A percentile compares a stretch with the other conserved stretches of the same genome.
Conservation (phyloP, 2,797 vertebrate genomes). For the Onychomys torridus region DNA sequence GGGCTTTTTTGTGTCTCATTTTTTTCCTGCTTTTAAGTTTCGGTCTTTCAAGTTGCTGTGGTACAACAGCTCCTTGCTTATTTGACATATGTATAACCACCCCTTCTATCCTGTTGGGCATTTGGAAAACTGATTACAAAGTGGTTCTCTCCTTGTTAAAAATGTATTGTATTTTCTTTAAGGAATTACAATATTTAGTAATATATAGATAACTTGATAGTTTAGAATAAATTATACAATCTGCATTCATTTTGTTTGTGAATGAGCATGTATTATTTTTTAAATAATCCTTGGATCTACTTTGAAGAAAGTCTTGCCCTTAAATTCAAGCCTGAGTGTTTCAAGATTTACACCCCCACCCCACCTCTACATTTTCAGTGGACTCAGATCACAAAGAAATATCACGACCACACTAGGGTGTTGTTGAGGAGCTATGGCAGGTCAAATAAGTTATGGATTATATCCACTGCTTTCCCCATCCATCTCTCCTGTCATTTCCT, state of each 20-base stretch:
- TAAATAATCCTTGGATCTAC: constrained; percentile 54
- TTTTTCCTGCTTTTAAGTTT: not conserved
- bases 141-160: not conserved
- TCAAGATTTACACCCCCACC: not conserved
- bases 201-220: constrained; percentile 25
- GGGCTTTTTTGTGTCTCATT: not conserved
- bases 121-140: not conserved
- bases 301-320: not conserved
- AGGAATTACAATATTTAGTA: constrained; percentile 38
- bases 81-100: not conserved
- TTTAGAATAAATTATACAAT: not conserved
- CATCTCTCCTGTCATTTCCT: not conserved
- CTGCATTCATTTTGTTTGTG: not conserved
- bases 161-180: not conserved
- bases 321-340: not conserved
- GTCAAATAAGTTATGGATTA: not conserved
- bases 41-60: not conserved
- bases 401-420: not conserved
- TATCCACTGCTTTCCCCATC: not conserved
- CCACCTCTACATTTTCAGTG: not conserved
- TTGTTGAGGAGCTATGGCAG: not conserved
- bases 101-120: not conserved
- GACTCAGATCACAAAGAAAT: not conserved
- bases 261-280: constrained; percentile 56
- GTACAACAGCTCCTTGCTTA: not conserved